Evolutionary conservation across 2,113 vertebrate species (phyloP).

Genomic region (Physeter macrocephalus): DNA sequence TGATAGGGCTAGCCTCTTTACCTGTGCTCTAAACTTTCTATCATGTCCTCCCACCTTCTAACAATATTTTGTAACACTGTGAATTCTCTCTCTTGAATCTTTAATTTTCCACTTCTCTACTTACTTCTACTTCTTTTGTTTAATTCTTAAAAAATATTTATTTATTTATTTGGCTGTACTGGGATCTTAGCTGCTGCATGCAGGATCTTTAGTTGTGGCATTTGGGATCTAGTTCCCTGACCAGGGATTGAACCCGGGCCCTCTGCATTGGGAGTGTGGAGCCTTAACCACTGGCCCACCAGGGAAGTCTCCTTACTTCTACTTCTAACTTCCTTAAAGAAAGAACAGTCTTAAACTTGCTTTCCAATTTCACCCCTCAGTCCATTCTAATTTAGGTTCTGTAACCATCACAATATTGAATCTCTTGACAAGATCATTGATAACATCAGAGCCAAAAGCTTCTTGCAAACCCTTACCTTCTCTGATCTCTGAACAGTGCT

Average conservation of each 20-base stretch:
- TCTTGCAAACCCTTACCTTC: background rate
- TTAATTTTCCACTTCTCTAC: background rate
- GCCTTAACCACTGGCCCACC: too few relatives aligned
- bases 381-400: background rate
- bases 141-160: too few relatives aligned
- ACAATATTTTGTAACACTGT: background rate
- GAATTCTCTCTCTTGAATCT: background rate
- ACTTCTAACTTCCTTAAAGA: conserved; percentile 14
- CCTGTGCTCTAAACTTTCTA: background rate
- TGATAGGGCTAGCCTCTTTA: background rate
- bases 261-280: too few relatives aligned
- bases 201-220: too few relatives aligned
- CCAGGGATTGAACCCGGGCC: too few relatives aligned
- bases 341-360: background rate
- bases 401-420: background rate
- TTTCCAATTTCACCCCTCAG: background rate
- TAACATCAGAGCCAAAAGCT: background rate
- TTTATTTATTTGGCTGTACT: too few relatives aligned
- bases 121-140: background rate
- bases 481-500: background rate
- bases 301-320: background rate
- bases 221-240: too few relatives aligned
- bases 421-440: background rate
- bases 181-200: too few relatives aligned
- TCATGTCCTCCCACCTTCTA: background rate